Base-by-base conservation (phyloP, 2,797 vertebrate species). In the Gymnothorax reevesii region DNA sequence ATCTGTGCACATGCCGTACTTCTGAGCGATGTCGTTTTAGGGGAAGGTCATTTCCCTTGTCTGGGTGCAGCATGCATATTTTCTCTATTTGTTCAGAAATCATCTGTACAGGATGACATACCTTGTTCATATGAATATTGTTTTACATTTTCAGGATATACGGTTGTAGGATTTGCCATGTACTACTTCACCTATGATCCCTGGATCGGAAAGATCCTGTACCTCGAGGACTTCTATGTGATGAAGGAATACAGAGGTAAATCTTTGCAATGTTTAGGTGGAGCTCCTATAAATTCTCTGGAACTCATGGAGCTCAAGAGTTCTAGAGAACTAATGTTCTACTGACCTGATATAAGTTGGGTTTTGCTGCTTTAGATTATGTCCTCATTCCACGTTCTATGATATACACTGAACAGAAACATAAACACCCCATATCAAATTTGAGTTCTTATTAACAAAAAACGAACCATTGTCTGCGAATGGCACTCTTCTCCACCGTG, bases 211-310 rank as follows among this genome's bases (percentile, higher is more conserved):
- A 97, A 96, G 89, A 92, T 96, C 82, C 92, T 96, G 85, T 96
- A 97, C 90, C 92, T 97, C 85, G 95, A 97, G 87, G 96, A 97
- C 89, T 96, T 97, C 89, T 97, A 94, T 57, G 94, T 95, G 73
- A 96, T 88, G 92, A 84, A 95, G 88, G 91, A 93, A 79, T 95
- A 94, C 86, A 88, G 92, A 88, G 94, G 95, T 96, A 93, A 80
- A 42, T 42, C 33, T 42, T 42, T 42, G 33, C 33, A 42, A 42
- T 42, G 33, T 42, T 66, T 4, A 17, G 62, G 13, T 20, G 22
- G 62, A 66, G 62, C 62, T 22, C 8, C 8, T 22, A n/a, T n/a
- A n/a, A n/a, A n/a, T n/a, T n/a, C n/a, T n/a, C n/a, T n/a, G n/a
- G n/a, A n/a, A n/a, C n/a, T n/a, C n/a, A n/a, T n/a, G n/a, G n/a